Percentiles rank a stretch among this genome's conserved stretches.
phyloP scores from a whole-genome alignment of 2,113 vertebrate species.

The Eira barbara region DNA sequence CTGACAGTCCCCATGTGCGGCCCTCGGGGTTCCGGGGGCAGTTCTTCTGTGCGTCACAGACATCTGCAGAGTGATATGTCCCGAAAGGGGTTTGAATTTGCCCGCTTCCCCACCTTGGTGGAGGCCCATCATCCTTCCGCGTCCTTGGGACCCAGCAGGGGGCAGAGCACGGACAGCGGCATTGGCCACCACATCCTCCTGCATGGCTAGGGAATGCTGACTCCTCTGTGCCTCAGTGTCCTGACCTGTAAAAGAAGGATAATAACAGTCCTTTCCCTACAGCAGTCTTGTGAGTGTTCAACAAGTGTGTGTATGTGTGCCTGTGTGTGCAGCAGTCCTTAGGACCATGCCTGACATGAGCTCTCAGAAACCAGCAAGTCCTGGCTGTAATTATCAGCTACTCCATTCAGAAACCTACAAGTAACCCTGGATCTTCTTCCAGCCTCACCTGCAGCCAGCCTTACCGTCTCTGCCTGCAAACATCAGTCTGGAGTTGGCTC shows the following conservation, averaged over 20 bases:
- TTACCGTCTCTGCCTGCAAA: background rate
- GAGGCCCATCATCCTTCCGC: background rate
- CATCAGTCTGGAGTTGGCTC: background rate
- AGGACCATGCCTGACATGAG: background rate
- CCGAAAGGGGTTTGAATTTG: accelerated
- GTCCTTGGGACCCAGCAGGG: background rate
- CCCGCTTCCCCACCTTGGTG: background rate
- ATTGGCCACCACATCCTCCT: accelerated
- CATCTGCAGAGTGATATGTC: background rate
- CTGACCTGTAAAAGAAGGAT: background rate
- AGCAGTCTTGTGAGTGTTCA: background rate
- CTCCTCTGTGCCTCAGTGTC: background rate
- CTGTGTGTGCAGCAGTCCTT: background rate
- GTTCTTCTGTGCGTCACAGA: accelerated
- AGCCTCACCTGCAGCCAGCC: background rate
- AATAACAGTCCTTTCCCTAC: background rate
- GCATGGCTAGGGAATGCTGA: background rate
- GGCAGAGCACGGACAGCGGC: background rate
- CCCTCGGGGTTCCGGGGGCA: background rate
- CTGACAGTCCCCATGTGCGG: accelerated
- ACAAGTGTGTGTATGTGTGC: background rate
- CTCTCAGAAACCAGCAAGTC: background rate
- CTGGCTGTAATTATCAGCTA: background rate
- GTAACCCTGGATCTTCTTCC: background rate
- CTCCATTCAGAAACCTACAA: background rate